Percentiles rank a stretch among this genome's conserved stretches.
These are phyloP conservation scores for Plebejus anna DNA, from an alignment of 2,888 invertebrate genomes.

Conservation along the genomic window DNA sequence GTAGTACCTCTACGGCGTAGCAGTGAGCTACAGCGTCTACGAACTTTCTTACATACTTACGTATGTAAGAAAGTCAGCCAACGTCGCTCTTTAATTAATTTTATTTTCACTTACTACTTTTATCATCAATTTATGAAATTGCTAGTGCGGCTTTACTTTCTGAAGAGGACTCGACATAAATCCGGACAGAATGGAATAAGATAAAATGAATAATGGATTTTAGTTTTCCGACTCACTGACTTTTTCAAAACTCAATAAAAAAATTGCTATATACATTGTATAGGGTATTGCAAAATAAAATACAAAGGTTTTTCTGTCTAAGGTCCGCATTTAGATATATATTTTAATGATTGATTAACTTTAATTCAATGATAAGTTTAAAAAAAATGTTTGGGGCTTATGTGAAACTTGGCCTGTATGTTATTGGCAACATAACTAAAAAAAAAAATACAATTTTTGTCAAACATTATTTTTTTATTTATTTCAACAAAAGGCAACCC, in stretches of 20 bases:
- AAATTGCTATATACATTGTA: not conserved
- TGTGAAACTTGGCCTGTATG: too few species aligned
- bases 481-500: too few species aligned
- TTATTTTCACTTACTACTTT: not conserved
- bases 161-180: not conserved
- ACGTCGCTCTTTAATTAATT: not conserved
- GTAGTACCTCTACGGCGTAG: not conserved
- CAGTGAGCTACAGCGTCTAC: not conserved
- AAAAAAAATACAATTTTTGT: too few species aligned
- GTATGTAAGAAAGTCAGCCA: too few species aligned
- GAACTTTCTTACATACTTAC: not conserved
- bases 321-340: too few species aligned
- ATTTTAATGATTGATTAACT: too few species aligned
- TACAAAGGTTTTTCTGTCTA: not conserved
- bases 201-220: constrained; percentile 28
- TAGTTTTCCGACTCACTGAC: constrained; percentile 16
- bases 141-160: not conserved
- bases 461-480: too few species aligned
- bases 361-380: too few species aligned
- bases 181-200: constrained; percentile 8
- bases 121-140: not conserved
- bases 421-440: too few species aligned
- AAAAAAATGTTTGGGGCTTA: too few species aligned
- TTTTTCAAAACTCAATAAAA: not conserved
- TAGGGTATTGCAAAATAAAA: not conserved